Conservation (phyloP, 2,888 invertebrate genomes). For the Philhelius pedissequus region DNA sequence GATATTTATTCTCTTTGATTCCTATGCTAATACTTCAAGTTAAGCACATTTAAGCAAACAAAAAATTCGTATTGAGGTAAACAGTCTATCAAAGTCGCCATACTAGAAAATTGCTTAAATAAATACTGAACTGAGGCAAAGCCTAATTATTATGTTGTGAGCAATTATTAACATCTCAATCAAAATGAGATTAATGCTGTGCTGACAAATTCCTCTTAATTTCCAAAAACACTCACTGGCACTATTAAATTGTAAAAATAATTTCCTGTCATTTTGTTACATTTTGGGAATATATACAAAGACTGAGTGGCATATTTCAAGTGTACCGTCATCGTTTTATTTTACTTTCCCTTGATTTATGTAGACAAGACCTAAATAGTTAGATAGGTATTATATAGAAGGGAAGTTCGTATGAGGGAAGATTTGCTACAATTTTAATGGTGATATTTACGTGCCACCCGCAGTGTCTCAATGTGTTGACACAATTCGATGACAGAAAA, state of each 20-base stretch:
- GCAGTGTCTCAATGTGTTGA: background rate
- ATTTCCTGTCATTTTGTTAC: background rate
- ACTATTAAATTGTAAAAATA: background rate
- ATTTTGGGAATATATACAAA: background rate
- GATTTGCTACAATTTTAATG: background rate
- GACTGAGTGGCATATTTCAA: background rate
- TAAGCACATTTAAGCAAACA: too few species aligned
- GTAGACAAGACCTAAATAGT: too few species aligned
- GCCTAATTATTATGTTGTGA: background rate
- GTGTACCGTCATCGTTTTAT: background rate
- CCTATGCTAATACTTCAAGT: too few species aligned
- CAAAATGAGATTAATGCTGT: background rate
- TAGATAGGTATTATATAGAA: too few species aligned
- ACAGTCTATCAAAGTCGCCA: background rate
- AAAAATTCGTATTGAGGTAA: background rate
- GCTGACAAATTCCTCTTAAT: background rate
- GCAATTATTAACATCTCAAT: background rate
- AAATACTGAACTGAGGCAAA: background rate
- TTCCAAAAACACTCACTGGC: too few species aligned
- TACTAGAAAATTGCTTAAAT: background rate
- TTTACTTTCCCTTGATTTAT: background rate
- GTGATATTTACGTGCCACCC: background rate
- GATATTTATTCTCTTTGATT: too few species aligned
- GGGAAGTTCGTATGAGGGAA: background rate
- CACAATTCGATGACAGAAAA: background rate